Evolutionary conservation across 30 jellyfish, hydroid and myxozoan species (phyloP), one percentile per base, ranked within the genome.

Genomic region (Rhopilema esculentum): DNA sequence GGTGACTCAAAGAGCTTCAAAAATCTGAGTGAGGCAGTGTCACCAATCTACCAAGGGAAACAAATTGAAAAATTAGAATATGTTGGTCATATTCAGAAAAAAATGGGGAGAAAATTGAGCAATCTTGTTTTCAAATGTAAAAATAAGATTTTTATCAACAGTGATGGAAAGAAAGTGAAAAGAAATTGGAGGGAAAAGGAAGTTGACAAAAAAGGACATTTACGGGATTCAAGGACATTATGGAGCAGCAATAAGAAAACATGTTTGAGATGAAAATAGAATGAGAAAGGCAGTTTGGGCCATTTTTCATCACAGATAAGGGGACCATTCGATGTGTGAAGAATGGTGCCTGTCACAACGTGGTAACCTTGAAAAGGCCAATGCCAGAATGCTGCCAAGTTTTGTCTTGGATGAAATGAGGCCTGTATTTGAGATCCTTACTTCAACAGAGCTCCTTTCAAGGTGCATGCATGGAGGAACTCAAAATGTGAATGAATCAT

Each of bases 401-500:
- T 40, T 40, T 40, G 57, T 40, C 57, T 40, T 40, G 57, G 57
- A 40, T 40, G 12, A 2, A 40, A 40, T 40, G 57, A 40, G 57
- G 57, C 57, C 57, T 40, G 57, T 40, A 40, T 40, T 40, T 12
- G 57, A 40, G 57, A 40, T 6, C 48, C 83, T 29, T 23, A 29
- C 83, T 29, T 49, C 50, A 27, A 72, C 27, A 72, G 83, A 72
- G 83, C 83, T 24, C 28, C 83, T 72, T 52, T 25, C 53, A 40
- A 49, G 72, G 72, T 75, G 85, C 25, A 18, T 32, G 20, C 27
- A 1, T 26, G 27, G 65, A 27, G 61, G 61, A 48, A 75, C 85
- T 48, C 85, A 63, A 51, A 75, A 30, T 31, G 85, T 61, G 30
- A 75, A 40, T 75, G 85, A 51, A 30, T 75, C 85, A 65, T 75